Base-by-base conservation (phyloP, 2,113 vertebrate species). In the Cariama cristata region DNA sequence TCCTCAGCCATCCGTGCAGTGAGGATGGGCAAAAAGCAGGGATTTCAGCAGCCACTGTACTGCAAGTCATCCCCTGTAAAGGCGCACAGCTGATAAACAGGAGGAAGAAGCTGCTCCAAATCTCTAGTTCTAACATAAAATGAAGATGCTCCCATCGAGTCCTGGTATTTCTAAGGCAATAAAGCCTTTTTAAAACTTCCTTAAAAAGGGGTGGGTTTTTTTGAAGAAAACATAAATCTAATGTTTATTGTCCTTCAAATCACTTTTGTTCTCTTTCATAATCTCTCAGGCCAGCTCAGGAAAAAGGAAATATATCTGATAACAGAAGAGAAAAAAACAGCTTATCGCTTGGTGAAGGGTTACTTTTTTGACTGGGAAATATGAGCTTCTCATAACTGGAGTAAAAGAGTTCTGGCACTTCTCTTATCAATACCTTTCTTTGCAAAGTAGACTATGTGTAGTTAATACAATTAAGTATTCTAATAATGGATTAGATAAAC, bases 1-100 rank as follows among this genome's bases (percentile, higher is more conserved):
- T 64, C 49, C 60, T 52, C 24, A 86, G 44, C 42, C 17, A 42
- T 20, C 56, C 0, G 0, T 42, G 45, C 0, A 0, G 30, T 17
- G 21, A 87, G 49, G 40, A 44, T 11, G 30, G 40, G 67, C 44
- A 68, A 77, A 60, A 49, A 68, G 40, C 72, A 2, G 6, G 44
- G 32, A 55, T 45, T n/a, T 67, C 68, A 8, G 68, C 53, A 93
- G 56, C n/a, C 32, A 3, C 28, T 68, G 44, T 4, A 59, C 33
- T 7, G 5, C 12, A 26, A 64, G 62, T 67, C n/a, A 56, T 24
- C 8, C 28, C 72, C 7, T 40, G 22, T 33, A 62, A 73, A 64
- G n/a, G 74, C 42, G 60, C 8, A 40, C 12, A 68, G 72, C 4
- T 3, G 2, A 8, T 0, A 49, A n/a, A n/a, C 40, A 64, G 55